Conservation (phyloP, 2,113 vertebrate species). For the Chrysochloris asiatica region DNA sequence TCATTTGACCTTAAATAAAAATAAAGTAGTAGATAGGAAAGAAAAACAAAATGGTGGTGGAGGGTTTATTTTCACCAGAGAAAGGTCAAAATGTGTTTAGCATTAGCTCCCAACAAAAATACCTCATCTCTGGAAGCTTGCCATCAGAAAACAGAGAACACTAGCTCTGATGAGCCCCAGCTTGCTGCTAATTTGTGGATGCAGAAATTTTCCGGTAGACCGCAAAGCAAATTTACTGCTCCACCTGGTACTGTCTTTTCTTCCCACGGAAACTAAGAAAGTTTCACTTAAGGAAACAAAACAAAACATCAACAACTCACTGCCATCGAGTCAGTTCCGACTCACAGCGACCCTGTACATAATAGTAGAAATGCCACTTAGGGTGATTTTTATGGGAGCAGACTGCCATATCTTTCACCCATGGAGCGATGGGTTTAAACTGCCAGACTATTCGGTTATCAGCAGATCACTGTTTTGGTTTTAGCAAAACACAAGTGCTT, state of each 20-base stretch:
- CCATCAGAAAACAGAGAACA: not conserved
- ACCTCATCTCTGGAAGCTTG: not conserved
- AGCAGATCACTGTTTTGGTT: not conserved
- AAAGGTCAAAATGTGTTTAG: not conserved
- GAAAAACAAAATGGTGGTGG: not conserved
- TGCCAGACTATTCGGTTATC: not conserved
- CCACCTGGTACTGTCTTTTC: not conserved
- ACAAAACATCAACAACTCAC: not conserved
- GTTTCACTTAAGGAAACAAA: not conserved
- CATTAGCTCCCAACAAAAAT: not conserved
- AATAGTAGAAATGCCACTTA: not conserved
- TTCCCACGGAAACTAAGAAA: not conserved
- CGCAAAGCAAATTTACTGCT: not conserved
- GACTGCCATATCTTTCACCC: not conserved
- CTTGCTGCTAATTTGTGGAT: not conserved
- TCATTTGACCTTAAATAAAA: not conserved
- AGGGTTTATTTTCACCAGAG: not conserved
- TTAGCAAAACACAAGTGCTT: too few species aligned
- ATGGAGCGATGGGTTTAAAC: not conserved
- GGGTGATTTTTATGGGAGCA: not conserved
- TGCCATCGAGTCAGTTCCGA: not conserved
- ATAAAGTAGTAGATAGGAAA: not conserved
- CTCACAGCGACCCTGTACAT: not conserved
- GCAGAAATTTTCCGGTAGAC: not conserved
- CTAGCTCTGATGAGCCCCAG: rapidly evolving